phyloP scores from a whole-genome alignment of 2,888 invertebrate species.

The Seira musarum region DNA sequence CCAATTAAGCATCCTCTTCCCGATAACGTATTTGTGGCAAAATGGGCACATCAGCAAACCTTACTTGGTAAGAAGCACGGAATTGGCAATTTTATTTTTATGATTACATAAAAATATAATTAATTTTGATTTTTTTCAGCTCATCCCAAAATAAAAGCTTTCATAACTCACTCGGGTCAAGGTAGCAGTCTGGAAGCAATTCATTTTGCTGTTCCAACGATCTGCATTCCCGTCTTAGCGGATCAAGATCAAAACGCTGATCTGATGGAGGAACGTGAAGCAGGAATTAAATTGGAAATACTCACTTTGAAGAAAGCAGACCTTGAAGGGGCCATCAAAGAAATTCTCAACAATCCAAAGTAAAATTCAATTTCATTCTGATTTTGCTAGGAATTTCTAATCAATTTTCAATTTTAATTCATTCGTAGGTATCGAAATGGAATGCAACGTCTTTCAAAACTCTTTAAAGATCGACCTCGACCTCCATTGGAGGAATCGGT shows the following conservation, averaged over 20 bases:
- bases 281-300: conserved; percentile 63
- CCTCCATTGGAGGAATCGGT: conserved; percentile 35
- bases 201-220: conserved; percentile 54
- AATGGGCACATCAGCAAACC: conserved; percentile 55
- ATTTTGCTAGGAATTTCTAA: no score
- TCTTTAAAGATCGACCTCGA: conserved; percentile 47
- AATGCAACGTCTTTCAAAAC: conserved; percentile 20
- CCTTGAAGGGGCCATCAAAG: conserved; percentile 56
- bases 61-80: conserved; percentile 34
- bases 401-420: neutral
- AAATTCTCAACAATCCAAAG: conserved; percentile 49
- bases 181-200: conserved; percentile 62
- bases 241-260: conserved; percentile 65
- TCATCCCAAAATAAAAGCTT: conserved; percentile 63
- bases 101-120: neutral
- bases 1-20: conserved; percentile 32
- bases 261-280: conserved; percentile 32
- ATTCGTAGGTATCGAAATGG: conserved; percentile 27
- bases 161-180: conserved; percentile 64
- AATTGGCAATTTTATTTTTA: neutral
- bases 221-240: conserved; percentile 59
- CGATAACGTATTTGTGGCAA: conserved; percentile 23
- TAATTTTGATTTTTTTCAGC: conserved; percentile 35
- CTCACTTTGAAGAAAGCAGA: conserved; percentile 40
- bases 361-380: no score